Conservation (phyloP, 2,113 vertebrate genomes). For the Apodemus speciosus region DNA sequence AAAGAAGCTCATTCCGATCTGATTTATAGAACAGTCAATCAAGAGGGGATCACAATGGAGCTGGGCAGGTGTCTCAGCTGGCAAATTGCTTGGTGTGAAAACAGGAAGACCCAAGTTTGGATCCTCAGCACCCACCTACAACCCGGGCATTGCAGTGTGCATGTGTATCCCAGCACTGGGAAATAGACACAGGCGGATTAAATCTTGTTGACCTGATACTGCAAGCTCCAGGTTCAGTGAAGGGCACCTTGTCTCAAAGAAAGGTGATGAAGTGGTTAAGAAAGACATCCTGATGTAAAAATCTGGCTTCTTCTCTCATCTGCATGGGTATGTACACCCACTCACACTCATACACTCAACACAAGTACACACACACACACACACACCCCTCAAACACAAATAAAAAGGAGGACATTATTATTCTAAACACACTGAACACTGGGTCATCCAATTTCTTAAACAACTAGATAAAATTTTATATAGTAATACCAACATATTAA, state of each 20-base stretch:
- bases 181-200: neutral
- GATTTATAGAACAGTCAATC: neutral
- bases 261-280: neutral
- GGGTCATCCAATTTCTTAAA: neutral
- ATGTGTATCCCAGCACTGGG: neutral
- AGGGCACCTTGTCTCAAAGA: neutral
- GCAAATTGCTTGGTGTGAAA: neutral
- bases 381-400: neutral
- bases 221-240: neutral
- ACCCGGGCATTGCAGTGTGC: neutral
- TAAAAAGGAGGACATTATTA: neutral
- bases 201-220: neutral
- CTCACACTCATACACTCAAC: neutral
- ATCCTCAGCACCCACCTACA: neutral
- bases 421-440: neutral
- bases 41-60: neutral
- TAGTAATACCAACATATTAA: neutral
- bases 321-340: neutral
- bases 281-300: neutral
- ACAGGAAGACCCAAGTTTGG: neutral
- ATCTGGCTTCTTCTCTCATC: neutral
- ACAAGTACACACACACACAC: neutral
- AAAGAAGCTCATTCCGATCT: neutral
- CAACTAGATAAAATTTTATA: neutral
- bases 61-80: neutral